Conservation (phyloP, 2,888 invertebrate genomes). For the Thysanoteuthis rhombus region DNA sequence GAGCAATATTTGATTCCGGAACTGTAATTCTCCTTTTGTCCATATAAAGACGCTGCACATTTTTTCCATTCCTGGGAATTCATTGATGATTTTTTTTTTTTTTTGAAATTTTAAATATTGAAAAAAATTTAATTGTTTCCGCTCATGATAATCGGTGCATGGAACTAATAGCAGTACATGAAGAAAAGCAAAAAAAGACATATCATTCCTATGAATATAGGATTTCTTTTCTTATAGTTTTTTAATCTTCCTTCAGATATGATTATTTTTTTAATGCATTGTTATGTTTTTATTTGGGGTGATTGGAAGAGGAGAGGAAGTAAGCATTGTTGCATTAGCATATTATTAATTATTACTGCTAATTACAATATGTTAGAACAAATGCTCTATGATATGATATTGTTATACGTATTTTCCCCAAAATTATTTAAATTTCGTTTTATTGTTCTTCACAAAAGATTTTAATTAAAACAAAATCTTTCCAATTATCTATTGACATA, state of each 20-base stretch:
- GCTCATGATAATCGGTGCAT: neutral
- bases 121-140: neutral
- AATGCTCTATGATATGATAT: neutral
- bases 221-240: neutral
- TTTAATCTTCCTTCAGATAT: neutral
- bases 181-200: neutral
- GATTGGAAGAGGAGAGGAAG: neutral
- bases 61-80: slow-evolving; percentile 1
- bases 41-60: neutral
- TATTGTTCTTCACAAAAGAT: neutral
- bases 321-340: too few species aligned
- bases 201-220: neutral
- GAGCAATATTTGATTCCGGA: neutral
- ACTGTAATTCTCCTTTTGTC: neutral
- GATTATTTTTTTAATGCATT: neutral
- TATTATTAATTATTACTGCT: too few species aligned
- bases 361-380: neutral
- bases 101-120: neutral
- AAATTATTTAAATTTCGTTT: too few species aligned
- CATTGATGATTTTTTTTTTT: neutral
- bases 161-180: neutral
- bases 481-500: neutral
- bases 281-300: neutral
- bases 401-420: neutral
- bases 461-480: neutral